Percentiles rank a stretch among this genome's conserved stretches.
phyloP scores from a whole-genome alignment of 2,113 vertebrate species.

The Caranx ignobilis region DNA sequence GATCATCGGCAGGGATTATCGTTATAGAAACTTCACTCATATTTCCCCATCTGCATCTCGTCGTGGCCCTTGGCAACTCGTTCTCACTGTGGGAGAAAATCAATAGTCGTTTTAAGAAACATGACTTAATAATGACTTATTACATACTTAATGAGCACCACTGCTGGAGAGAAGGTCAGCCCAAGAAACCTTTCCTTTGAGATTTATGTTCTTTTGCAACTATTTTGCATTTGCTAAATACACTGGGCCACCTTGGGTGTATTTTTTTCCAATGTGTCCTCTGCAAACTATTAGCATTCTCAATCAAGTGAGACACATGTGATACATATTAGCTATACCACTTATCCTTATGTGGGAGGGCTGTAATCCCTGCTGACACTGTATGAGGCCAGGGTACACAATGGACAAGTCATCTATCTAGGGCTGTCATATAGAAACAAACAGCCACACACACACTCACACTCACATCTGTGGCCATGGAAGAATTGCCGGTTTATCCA shows the following conservation, averaged over 20 bases:
- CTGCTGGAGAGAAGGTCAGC: conserved; percentile 40
- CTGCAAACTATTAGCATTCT: background rate
- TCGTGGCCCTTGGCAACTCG: conserved; percentile 11
- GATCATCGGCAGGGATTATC: conserved; percentile 39
- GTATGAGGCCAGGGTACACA: too few relatives aligned
- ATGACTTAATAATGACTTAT: conserved; percentile 73
- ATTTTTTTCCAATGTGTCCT: background rate
- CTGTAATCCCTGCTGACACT: too few relatives aligned
- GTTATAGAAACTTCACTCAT: conserved; percentile 43
- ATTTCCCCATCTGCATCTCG: conserved; percentile 35
- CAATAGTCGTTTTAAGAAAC: conserved; percentile 73
- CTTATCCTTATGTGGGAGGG: too few relatives aligned
- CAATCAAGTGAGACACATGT: too few relatives aligned
- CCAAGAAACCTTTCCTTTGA: background rate
- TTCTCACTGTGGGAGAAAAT: conserved; percentile 53
- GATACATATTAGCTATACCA: too few relatives aligned
- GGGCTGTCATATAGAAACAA: too few relatives aligned
- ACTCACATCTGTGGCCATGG: too few relatives aligned
- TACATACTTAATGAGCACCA: conserved; percentile 40
- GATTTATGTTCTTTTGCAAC: conserved; percentile 20
- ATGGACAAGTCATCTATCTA: too few relatives aligned
- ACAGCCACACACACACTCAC: too few relatives aligned
- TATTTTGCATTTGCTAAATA: background rate
- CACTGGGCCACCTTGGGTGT: background rate
- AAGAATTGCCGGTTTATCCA: too few relatives aligned